Percentiles rank a stretch among this genome's conserved stretches.
phyloP scores from a whole-genome alignment of 2,888 invertebrate genomes.

The Allolobophora icterica region DNA sequence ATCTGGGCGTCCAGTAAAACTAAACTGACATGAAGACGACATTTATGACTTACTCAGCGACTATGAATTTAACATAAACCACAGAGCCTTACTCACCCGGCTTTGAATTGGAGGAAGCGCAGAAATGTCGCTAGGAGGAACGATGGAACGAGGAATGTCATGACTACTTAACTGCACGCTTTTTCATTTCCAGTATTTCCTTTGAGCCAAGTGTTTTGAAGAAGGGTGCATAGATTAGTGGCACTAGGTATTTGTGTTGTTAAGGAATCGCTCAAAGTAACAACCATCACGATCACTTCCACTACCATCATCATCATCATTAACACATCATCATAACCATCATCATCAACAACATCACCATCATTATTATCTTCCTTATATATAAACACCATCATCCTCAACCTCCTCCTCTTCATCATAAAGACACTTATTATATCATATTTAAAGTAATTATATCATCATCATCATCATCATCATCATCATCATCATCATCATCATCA shows the following conservation, averaged over 20 bases:
- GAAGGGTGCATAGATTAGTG: background rate
- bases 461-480: no score
- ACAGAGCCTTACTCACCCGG: background rate
- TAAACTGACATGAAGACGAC: background rate
- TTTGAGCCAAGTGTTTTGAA: background rate
- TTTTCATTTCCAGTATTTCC: background rate
- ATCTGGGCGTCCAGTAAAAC: background rate
- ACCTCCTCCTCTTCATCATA: background rate
- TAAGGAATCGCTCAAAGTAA: background rate
- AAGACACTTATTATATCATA: background rate
- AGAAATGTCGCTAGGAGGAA: background rate
- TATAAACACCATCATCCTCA: background rate
- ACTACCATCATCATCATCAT: background rate
- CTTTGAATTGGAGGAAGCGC: background rate
- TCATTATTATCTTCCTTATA: no score
- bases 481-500: no score
- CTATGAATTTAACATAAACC: background rate
- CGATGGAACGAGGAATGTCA: background rate
- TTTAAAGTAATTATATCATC: background rate
- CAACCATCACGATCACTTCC: background rate
- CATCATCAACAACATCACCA: no score
- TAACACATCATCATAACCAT: background rate
- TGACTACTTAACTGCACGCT: no score
- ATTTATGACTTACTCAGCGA: slow-evolving; percentile 17
- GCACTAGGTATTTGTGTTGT: background rate